phyloP scores from a whole-genome alignment of 2,888 invertebrate genomes.

The Nudaria mundana region DNA sequence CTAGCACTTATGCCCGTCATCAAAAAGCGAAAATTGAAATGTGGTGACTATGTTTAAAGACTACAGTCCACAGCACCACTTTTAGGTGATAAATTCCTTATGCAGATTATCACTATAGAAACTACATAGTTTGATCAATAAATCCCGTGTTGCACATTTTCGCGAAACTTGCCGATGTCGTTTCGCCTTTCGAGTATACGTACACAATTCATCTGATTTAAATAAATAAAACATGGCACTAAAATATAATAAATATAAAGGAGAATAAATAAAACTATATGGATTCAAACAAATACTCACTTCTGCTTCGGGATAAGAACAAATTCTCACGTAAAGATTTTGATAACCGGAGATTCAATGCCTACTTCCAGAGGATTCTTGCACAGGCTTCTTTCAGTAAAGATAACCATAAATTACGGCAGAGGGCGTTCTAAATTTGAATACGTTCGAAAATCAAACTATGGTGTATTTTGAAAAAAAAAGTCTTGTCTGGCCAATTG shows the following conservation, averaged over 20 bases:
- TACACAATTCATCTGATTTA: slow-evolving; percentile 48
- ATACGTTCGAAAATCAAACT: slow-evolving; percentile 52
- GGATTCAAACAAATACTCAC: slow-evolving; percentile 67
- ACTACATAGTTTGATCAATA: slow-evolving; percentile 70
- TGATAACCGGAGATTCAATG: slow-evolving; percentile 78
- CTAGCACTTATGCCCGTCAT: slow-evolving; percentile 77
- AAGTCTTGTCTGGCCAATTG: no score
- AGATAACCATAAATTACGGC: slow-evolving; percentile 52
- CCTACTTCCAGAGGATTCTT: slow-evolving; percentile 80
- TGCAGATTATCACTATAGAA: slow-evolving; percentile 64
- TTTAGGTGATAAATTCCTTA: slow-evolving; percentile 38
- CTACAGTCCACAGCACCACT: slow-evolving; percentile 23
- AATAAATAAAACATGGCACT: slow-evolving; percentile 33
- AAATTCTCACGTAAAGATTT: slow-evolving; percentile 80
- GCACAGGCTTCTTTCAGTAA: slow-evolving; percentile 78
- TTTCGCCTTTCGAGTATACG: slow-evolving; percentile 37
- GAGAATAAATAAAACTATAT: slow-evolving; percentile 27
- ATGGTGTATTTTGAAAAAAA: slow-evolving; percentile 9
- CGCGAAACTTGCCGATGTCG: slow-evolving; percentile 47
- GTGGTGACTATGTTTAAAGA: slow-evolving; percentile 36
- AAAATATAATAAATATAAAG: slow-evolving; percentile 23
- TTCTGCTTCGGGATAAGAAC: slow-evolving; percentile 70
- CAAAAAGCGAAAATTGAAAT: slow-evolving; percentile 41
- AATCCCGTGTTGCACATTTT: slow-evolving; percentile 48
- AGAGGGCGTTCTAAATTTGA: slow-evolving; percentile 77